A percentile compares a stretch with the other conserved stretches of the same genome.
phyloP scores from a whole-genome alignment of 2,113 vertebrate species.

The Syngnathus typhle region DNA sequence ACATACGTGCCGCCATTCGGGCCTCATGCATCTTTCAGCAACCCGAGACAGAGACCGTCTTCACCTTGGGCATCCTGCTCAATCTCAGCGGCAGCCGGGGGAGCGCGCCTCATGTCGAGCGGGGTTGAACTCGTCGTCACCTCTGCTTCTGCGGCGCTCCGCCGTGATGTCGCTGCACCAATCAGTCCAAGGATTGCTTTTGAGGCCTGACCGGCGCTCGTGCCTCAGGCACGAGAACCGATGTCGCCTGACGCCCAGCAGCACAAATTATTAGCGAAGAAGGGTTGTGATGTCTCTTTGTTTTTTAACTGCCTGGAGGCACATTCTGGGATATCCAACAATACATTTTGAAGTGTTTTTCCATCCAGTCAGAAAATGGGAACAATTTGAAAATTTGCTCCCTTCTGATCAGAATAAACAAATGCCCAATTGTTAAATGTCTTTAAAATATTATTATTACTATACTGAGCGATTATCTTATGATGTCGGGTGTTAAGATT shows the following conservation, averaged over 20 bases:
- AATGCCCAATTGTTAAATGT: background rate
- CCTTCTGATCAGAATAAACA: background rate
- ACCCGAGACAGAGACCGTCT: constrained; percentile 49
- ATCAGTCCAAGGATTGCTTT: constrained; percentile 12
- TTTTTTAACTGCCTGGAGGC: background rate
- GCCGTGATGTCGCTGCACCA: constrained; percentile 25
- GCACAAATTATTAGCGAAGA: background rate
- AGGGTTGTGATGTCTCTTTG: background rate
- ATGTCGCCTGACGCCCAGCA: background rate
- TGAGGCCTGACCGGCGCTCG: background rate
- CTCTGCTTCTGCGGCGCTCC: constrained; percentile 6
- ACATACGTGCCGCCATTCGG: constrained; percentile 47
- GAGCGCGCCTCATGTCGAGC: constrained; percentile 12
- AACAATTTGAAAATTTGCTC: background rate
- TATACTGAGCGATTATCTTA: background rate
- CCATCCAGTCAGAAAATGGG: background rate
- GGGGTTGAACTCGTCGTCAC: constrained; percentile 31
- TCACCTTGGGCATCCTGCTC: constrained; percentile 39
- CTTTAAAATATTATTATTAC: background rate
- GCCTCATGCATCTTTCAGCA: constrained; percentile 66
- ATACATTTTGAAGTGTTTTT: background rate
- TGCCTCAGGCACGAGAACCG: background rate
- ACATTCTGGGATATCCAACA: background rate
- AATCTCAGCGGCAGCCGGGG: constrained; percentile 36
- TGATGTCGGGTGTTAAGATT: background rate